Percentiles rank a stretch among this genome's conserved stretches.
These are phyloP conservation scores for Sanderia malayensis DNA, from an alignment of 30 jellyfish, hydroid and myxozoan genomes.

Conservation along the genomic window DNA sequence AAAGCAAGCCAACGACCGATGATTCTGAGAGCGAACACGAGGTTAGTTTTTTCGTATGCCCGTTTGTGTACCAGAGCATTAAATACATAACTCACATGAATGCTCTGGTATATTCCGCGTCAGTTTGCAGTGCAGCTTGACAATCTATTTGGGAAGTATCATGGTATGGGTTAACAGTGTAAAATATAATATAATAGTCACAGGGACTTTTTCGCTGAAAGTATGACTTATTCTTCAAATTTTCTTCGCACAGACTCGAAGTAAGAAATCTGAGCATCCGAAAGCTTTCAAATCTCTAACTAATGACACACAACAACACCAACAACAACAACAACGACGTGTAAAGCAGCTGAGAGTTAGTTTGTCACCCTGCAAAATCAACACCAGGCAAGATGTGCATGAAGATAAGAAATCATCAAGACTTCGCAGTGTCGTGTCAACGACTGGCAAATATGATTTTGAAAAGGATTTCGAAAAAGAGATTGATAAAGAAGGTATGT, in stretches of 20 bases:
- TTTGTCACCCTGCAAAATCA: slow-evolving; percentile 41
- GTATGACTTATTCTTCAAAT: too few species aligned
- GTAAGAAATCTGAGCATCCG: neutral
- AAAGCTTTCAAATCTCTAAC: neutral
- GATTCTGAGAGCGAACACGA: slow-evolving; percentile 50
- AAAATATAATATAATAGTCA: too few species aligned
- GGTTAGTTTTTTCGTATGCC: too few species aligned
- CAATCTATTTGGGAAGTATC: too few species aligned
- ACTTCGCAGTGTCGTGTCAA: slow-evolving; percentile 5
- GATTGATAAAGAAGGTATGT: slow-evolving; percentile 36
- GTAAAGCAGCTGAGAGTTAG: slow-evolving; percentile 24
- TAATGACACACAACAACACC: neutral
- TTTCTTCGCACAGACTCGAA: too few species aligned
- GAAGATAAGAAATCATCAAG: slow-evolving; percentile 20
- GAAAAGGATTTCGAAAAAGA: slow-evolving; percentile 49
- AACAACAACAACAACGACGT: neutral
- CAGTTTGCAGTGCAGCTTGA: too few species aligned
- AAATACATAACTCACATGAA: too few species aligned
- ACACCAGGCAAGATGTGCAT: slow-evolving; percentile 1
- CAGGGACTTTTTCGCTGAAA: too few species aligned
- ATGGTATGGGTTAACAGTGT: too few species aligned
- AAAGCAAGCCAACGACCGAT: slow-evolving; percentile 32
- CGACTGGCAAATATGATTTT: slow-evolving; percentile 36
- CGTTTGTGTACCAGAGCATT: too few species aligned
- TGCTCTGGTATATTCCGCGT: too few species aligned